These are phyloP conservation scores for Silvanus unidentatus DNA, from an alignment of 2,888 invertebrate species.

Conservation along the genomic window DNA sequence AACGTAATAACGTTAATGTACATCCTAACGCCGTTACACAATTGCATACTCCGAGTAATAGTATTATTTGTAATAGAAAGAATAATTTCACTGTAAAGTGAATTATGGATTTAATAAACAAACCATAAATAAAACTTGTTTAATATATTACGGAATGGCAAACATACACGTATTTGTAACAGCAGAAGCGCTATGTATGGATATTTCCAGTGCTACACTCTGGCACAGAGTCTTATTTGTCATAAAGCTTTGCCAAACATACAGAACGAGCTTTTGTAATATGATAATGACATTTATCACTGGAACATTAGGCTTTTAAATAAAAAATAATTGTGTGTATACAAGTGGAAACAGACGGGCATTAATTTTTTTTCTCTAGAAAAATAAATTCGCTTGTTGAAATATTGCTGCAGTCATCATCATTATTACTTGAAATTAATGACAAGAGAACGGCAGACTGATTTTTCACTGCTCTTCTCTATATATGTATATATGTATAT, in stretches of 20 bases:
- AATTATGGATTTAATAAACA: conserved; percentile 34
- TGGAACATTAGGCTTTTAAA: conserved; percentile 21
- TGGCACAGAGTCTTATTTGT: conserved; percentile 28
- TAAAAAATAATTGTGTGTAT: conserved; percentile 17
- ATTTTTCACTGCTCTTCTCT: too few species aligned
- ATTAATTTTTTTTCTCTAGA: too few species aligned
- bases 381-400: conserved; percentile 12
- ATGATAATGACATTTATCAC: conserved; percentile 23
- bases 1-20: too few species aligned
- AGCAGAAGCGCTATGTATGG: too few species aligned
- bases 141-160: conserved; percentile 27
- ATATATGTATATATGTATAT: too few species aligned
- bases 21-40: too few species aligned
- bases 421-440: background rate
- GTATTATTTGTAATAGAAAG: conserved; percentile 11
- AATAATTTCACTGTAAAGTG: conserved; percentile 26
- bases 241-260: conserved; percentile 19
- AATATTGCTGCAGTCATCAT: conserved; percentile 7
- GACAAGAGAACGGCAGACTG: background rate
- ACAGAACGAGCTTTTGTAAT: conserved; percentile 16
- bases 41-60: too few species aligned
- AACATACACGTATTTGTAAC: background rate
- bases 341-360: conserved; percentile 16
- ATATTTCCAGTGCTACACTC: conserved; percentile 6
- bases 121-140: conserved; percentile 31